A percentile compares a stretch with the other conserved stretches of the same genome.
phyloP scores from a whole-genome alignment of 2,113 vertebrate species.

The Chaetops frenatus region DNA sequence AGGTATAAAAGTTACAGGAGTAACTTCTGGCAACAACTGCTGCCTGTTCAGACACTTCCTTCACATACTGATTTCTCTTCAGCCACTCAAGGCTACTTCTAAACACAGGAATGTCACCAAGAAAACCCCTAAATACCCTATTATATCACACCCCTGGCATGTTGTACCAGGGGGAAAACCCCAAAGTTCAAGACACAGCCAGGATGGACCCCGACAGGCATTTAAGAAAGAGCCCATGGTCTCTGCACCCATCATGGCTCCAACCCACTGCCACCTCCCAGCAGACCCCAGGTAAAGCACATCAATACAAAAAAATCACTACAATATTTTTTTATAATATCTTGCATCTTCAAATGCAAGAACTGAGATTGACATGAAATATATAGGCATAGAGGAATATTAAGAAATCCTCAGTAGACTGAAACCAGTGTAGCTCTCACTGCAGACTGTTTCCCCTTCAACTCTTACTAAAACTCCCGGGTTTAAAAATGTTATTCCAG shows the following conservation, averaged over 20 bases:
- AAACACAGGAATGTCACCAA: fast-evolving
- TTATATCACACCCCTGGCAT: not conserved
- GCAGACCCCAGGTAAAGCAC: not conserved
- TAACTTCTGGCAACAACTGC: not conserved
- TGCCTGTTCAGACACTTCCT: not conserved
- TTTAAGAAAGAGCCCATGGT: not conserved
- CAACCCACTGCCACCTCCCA: not conserved
- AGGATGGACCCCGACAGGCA: not conserved
- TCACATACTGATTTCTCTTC: not conserved
- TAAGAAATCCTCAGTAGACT: not conserved
- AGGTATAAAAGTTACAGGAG: not conserved
- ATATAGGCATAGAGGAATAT: not conserved
- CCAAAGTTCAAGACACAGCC: not conserved
- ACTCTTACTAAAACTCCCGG: not conserved
- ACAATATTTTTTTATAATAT: not conserved
- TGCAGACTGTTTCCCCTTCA: not conserved
- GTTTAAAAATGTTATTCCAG: not conserved
- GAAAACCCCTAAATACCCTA: not conserved
- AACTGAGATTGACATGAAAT: not conserved
- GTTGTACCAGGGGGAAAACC: not conserved
- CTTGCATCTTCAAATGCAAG: not conserved
- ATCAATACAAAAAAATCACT: not conserved
- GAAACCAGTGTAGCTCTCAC: not conserved
- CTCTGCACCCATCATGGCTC: fast-evolving
- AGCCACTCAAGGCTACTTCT: not conserved